Base-by-base conservation (phyloP, 2,797 vertebrate genomes). In the Hylomyscus alleni region DNA sequence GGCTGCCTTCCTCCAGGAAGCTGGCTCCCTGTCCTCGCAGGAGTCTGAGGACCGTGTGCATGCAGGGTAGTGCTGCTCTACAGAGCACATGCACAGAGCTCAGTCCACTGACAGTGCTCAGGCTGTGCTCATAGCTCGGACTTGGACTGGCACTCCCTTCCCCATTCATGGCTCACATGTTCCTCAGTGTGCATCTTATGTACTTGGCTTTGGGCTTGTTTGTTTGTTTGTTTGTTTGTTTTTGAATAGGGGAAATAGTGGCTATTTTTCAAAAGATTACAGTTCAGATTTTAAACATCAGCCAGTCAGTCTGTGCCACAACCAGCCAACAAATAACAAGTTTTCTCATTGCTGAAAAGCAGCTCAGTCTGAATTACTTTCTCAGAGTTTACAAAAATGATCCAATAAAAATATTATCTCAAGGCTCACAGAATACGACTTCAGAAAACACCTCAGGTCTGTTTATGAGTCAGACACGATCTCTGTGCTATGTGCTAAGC, bases 151-250 rank as follows among this genome's bases (percentile, higher is more conserved):
- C 20, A 4, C 5, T 20, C 24, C 17, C 13, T n/a, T 19, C 40
- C 11, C 17, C 6, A 0, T 34, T 62, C 10, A 1, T 6, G 11
- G 11, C 1, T 17, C 0, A 0, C n/a, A 1, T 34, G 19, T 11
- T 2, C 54, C 62, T 34, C 89, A 29, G 34, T 3, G 0, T 24
- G 11, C 3, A 4, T 13, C 82, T n/a, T 67, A 1, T 4, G 15
- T 75, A 14, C 2, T 37, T 14, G 60, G 5, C 14, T 26, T 44
- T 60, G 56, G 24, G 44, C 19, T 31, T 84, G 58, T 82, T 37
- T 56, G 73, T 26, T 44, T 76, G 40, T 19, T 31, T 31, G 65
- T 69, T 34, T 19, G 34, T 44, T 44, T n/a, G n/a, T n/a, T n/a
- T n/a, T n/a, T 8, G 3, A 69, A 26, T 0, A 20, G 31, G 72